Percentiles rank a stretch among this genome's conserved stretches.
phyloP scores from a whole-genome alignment of 2,888 invertebrate species.

The Lithodes maja region DNA sequence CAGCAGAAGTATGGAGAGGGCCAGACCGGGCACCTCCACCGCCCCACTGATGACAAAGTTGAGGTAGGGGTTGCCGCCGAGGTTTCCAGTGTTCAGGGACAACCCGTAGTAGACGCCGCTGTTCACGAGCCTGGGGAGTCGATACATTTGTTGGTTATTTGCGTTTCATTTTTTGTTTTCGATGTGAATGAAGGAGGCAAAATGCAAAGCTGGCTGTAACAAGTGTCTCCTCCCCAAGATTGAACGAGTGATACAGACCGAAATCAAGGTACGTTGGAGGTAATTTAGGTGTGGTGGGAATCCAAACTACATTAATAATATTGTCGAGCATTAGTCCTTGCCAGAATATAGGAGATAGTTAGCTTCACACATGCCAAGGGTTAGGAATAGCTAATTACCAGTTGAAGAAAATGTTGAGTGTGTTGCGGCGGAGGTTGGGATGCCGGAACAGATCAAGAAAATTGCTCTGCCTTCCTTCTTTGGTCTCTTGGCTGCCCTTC shows the following conservation, averaged over 20 bases:
- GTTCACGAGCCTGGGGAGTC: slow-evolving; percentile 79
- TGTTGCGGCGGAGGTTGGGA: slow-evolving; percentile 78
- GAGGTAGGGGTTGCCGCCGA: slow-evolving; percentile 83
- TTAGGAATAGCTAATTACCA: slow-evolving; percentile 53
- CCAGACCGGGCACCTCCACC: slow-evolving; percentile 86
- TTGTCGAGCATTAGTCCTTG: too few relatives aligned
- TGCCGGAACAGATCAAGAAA: slow-evolving; percentile 48
- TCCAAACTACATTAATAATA: too few relatives aligned
- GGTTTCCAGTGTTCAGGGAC: slow-evolving; percentile 84
- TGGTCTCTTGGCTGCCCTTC: background rate
- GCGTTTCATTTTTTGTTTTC: too few relatives aligned
- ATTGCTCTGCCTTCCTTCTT: slow-evolving; percentile 27
- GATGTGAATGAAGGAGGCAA: too few relatives aligned
- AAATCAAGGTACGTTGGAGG: too few relatives aligned
- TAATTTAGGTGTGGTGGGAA: too few relatives aligned
- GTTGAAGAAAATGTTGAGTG: slow-evolving; percentile 83
- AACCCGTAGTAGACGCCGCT: slow-evolving; percentile 86
- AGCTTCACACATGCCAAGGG: too few relatives aligned
- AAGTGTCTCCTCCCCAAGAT: too few relatives aligned
- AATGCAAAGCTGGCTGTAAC: too few relatives aligned
- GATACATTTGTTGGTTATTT: background rate
- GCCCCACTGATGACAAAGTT: slow-evolving; percentile 84
- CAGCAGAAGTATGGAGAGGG: slow-evolving; percentile 75
- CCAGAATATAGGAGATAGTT: too few relatives aligned
- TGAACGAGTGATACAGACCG: too few relatives aligned